A percentile compares a stretch with the other conserved stretches of the same genome.
phyloP scores from a whole-genome alignment of 64 coral and sea anemone species.

The Pocillopora damicornis region DNA sequence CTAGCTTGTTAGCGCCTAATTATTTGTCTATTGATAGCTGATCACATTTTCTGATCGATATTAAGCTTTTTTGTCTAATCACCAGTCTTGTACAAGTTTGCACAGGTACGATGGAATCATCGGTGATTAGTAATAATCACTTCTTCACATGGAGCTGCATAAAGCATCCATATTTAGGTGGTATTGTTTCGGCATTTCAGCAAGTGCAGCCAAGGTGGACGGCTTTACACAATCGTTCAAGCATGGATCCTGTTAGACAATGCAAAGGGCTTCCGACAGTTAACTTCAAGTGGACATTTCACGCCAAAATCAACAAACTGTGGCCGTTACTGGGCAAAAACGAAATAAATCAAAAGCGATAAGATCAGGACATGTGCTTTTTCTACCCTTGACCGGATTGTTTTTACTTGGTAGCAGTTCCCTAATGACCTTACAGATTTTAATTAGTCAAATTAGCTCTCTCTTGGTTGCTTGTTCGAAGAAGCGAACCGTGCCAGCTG shows the following conservation, averaged over 20 bases:
- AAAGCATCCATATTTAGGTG: background rate
- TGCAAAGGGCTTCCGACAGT: background rate
- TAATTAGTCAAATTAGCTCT: conserved; percentile 4
- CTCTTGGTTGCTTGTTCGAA: background rate
- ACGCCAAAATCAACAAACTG: conserved; percentile 26
- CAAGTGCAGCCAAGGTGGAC: background rate
- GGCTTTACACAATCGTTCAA: background rate
- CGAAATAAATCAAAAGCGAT: background rate
- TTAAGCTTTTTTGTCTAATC: background rate
- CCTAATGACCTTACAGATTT: background rate
- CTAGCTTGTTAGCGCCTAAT: background rate
- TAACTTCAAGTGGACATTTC: background rate
- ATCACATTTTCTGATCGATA: background rate
- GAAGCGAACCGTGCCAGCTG: background rate
- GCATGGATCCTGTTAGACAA: conserved; percentile 21
- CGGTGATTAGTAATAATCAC: background rate
- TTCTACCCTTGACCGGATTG: background rate
- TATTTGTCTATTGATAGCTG: background rate
- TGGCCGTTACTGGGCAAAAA: conserved; percentile 35
- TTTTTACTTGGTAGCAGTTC: background rate
- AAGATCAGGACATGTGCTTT: conserved; percentile 24
- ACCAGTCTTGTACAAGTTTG: background rate
- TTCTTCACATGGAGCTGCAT: background rate
- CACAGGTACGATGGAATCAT: background rate
- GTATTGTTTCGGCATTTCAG: conserved; percentile 6